Conservation (phyloP, 2,888 invertebrate genomes). For the Dicycla oo region DNA sequence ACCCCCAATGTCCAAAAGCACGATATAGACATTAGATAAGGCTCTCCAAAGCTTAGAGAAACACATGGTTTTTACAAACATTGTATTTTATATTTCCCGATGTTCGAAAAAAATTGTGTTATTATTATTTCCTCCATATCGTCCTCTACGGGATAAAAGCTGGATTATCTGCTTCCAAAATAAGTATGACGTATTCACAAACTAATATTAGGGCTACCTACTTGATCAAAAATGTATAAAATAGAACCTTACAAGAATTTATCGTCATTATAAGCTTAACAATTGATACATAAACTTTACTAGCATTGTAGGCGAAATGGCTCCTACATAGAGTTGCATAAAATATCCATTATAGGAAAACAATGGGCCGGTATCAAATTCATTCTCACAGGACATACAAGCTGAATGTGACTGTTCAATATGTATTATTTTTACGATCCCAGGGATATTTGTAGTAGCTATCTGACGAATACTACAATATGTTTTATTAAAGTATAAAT, state of each 20-base stretch:
- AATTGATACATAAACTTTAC: slow-evolving; percentile 34
- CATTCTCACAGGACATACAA: slow-evolving; percentile 51
- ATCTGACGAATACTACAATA: slow-evolving; percentile 11
- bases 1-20: not conserved
- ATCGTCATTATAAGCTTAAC: slow-evolving; percentile 22
- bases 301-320: slow-evolving; percentile 34
- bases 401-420: slow-evolving; percentile 49
- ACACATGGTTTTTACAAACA: not conserved
- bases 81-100: too few species aligned
- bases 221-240: not conserved
- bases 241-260: not conserved
- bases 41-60: not conserved
- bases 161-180: not conserved
- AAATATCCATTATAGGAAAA: slow-evolving; percentile 69
- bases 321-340: slow-evolving; percentile 69
- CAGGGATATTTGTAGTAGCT: slow-evolving; percentile 1
- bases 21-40: not conserved
- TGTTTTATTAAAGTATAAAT: too few species aligned
- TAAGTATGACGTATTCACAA: not conserved
- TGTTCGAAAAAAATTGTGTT: slow-evolving; percentile 1
- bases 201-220: too few species aligned
- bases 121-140: too few species aligned
- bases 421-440: slow-evolving; percentile 44
- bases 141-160: not conserved
- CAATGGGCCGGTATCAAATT: slow-evolving; percentile 64